Evolutionary conservation across 2,113 vertebrate species (phyloP).

Genomic region (Philantomba maxwellii): DNA sequence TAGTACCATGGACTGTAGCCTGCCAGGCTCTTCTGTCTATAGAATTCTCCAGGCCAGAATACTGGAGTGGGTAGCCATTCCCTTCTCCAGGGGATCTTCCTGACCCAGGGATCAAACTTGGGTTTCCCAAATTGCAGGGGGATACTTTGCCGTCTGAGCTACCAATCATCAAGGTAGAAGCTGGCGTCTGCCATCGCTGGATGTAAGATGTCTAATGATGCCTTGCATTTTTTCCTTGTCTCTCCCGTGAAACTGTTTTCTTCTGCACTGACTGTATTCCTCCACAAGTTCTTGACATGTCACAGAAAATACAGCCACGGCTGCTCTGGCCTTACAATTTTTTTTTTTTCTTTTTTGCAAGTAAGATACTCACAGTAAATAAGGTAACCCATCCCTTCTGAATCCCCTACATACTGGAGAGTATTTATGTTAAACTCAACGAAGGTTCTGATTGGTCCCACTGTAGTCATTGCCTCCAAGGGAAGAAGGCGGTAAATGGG

Average conservation of each 20-base stretch:
- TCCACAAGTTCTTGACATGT: neutral
- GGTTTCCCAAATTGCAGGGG: neutral
- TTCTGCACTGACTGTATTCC: neutral
- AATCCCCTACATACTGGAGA: accelerated
- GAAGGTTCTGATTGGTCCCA: neutral
- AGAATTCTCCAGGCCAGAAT: neutral
- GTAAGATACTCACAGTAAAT: neutral
- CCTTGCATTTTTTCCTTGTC: neutral
- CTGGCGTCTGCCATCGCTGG: neutral
- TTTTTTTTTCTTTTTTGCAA: neutral
- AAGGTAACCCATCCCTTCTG: too few species aligned
- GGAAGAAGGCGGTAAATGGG: neutral
- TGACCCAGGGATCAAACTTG: neutral
- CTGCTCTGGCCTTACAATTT: accelerated
- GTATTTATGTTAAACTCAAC: neutral
- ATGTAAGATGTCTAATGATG: neutral
- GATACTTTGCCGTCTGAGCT: neutral
- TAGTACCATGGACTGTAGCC: neutral
- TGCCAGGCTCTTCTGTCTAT: neutral
- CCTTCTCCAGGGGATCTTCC: neutral
- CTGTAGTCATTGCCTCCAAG: accelerated
- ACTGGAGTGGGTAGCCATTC: neutral
- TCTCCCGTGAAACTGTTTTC: neutral
- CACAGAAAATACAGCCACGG: neutral
- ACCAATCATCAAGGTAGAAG: neutral